phyloP scores from a whole-genome alignment of 64 coral and sea anemone species.

The Pocillopora damicornis region DNA sequence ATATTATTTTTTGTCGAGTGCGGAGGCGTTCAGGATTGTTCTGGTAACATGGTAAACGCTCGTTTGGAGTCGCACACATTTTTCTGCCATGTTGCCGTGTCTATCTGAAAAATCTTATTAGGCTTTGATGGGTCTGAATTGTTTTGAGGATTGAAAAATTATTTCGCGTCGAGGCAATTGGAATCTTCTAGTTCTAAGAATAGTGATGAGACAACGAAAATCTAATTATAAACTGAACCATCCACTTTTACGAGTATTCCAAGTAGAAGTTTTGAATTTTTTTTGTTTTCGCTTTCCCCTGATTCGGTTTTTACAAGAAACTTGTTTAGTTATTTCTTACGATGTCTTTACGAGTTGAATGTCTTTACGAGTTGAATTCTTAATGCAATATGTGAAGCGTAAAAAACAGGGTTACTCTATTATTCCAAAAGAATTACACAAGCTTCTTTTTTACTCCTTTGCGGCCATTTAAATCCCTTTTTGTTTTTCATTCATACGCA shows the following conservation, averaged over 20 bases:
- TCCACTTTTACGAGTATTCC: too few relatives aligned
- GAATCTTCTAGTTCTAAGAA: constrained; percentile 21
- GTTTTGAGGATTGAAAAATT: background rate
- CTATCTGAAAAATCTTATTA: background rate
- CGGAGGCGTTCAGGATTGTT: background rate
- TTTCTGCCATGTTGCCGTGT: background rate
- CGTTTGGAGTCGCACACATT: background rate
- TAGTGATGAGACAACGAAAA: background rate
- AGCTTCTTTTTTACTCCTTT: background rate
- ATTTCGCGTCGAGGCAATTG: constrained; percentile 2
- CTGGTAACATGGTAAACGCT: background rate
- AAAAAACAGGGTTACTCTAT: background rate
- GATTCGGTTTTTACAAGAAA: too few relatives aligned
- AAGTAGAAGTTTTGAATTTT: background rate
- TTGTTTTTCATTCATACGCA: background rate
- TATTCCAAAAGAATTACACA: background rate
- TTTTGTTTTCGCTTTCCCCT: background rate
- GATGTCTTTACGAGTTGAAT: background rate
- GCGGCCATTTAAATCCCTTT: background rate
- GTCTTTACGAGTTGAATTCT: background rate
- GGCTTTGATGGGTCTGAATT: background rate
- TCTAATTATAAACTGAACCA: background rate
- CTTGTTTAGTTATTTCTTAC: background rate
- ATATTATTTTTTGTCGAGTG: background rate
- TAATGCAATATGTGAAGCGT: background rate